phyloP scores from a whole-genome alignment of 2,797 vertebrate genomes.

The Oreochromis mossambicus region DNA sequence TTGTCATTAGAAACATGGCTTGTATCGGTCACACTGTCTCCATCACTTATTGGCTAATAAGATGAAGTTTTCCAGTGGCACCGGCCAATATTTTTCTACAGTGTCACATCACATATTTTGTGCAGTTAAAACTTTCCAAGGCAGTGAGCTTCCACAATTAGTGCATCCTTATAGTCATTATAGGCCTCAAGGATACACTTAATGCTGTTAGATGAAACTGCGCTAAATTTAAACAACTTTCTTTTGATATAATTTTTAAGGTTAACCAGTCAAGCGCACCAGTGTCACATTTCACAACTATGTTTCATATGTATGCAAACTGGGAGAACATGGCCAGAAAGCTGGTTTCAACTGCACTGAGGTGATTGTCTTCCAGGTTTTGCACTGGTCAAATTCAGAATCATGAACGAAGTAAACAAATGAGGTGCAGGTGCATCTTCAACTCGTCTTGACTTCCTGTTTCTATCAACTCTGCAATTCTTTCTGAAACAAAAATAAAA shows the following conservation, averaged over 20 bases:
- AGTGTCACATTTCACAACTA: background rate
- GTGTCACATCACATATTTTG: background rate
- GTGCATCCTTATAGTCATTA: fast-evolving
- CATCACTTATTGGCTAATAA: background rate
- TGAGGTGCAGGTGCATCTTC: background rate
- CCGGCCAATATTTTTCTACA: background rate
- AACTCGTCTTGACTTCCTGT: background rate
- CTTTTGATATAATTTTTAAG: fast-evolving
- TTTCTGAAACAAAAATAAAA: background rate
- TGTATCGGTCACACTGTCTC: background rate
- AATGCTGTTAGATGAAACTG: background rate
- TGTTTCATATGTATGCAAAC: background rate
- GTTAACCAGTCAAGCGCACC: background rate
- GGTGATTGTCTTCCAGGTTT: background rate
- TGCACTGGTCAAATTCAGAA: background rate
- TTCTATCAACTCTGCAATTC: background rate
- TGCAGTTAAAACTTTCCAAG: background rate
- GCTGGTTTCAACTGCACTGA: background rate
- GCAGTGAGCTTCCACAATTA: background rate
- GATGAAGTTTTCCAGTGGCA: background rate
- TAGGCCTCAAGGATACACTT: background rate
- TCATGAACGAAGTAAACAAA: background rate
- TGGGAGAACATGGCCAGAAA: background rate
- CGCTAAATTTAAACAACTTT: background rate
- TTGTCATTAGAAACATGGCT: background rate